Evolutionary conservation across 2,888 invertebrate genomes (phyloP).

Genomic region (Andrena bicolor): DNA sequence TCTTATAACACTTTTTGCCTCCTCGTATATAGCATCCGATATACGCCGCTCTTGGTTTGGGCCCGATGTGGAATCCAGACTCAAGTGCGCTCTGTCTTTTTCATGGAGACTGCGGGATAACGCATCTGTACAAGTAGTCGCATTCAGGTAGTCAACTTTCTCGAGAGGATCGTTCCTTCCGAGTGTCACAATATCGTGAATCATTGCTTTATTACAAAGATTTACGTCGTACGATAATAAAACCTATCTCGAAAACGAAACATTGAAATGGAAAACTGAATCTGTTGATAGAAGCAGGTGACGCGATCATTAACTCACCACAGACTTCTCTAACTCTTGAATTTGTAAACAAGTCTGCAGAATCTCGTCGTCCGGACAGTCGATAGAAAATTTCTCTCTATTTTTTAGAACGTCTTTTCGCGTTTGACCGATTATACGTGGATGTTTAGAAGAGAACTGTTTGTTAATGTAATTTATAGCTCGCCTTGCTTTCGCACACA

Average conservation of each 20-base stretch:
- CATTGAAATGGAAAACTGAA: background rate
- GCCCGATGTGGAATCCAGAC: conserved; percentile 39
- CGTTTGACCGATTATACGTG: conserved; percentile 81
- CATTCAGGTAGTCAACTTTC: conserved; percentile 73
- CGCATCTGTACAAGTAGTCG: conserved; percentile 2
- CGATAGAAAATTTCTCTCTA: conserved; percentile 72
- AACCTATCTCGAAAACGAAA: conserved; percentile 67
- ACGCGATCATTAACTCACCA: conserved; percentile 70
- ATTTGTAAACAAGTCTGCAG: conserved; percentile 85
- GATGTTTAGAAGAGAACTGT: conserved; percentile 80
- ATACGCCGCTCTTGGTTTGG: conserved; percentile 68
- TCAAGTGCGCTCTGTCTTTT: conserved; percentile 40
- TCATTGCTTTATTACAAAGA: conserved; percentile 83
- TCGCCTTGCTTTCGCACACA: conserved; percentile 76
- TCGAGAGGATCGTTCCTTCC: conserved; percentile 79
- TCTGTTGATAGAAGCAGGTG: background rate
- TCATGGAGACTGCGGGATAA: conserved; percentile 28
- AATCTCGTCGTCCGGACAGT: conserved; percentile 85
- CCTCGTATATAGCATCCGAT: conserved; percentile 75
- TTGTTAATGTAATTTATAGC: conserved; percentile 80
- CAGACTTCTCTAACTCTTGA: conserved; percentile 75
- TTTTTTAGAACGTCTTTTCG: conserved; percentile 77
- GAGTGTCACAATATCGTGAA: conserved; percentile 77
- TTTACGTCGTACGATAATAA: conserved; percentile 84
- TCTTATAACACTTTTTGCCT: conserved; percentile 73